A percentile compares a stretch with the other conserved stretches of the same genome.
Conservation (phyloP, 2,888 invertebrate species). For the Leptinotarsa juncta region DNA sequence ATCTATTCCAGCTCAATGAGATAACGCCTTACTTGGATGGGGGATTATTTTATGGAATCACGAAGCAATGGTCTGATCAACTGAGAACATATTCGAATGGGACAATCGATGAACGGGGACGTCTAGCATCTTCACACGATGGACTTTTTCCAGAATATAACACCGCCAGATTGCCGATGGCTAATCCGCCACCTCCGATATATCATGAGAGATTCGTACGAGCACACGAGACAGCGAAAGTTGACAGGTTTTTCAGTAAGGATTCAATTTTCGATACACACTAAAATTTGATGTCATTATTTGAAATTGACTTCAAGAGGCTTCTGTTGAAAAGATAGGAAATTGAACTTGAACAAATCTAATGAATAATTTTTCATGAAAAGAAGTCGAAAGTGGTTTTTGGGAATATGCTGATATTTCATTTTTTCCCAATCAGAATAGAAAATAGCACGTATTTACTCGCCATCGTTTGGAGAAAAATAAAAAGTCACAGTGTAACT, state of each 20-base stretch:
- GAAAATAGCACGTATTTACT: too few relatives aligned
- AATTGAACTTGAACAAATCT: too few relatives aligned
- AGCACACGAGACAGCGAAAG: slow-evolving; percentile 64
- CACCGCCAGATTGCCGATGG: slow-evolving; percentile 68
- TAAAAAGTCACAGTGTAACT: too few relatives aligned
- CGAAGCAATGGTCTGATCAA: slow-evolving; percentile 71
- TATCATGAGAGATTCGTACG: slow-evolving; percentile 63
- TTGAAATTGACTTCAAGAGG: too few relatives aligned
- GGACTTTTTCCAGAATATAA: slow-evolving; percentile 69
- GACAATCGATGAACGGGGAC: slow-evolving; percentile 64
- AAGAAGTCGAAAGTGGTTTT: too few relatives aligned
- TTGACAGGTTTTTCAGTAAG: slow-evolving; percentile 70
- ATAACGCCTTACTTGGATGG: slow-evolving; percentile 74
- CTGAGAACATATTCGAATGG: slow-evolving; percentile 67
- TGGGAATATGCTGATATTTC: too few relatives aligned
- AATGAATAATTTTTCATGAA: too few relatives aligned
- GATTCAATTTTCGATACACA: slow-evolving; percentile 34
- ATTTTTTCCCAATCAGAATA: too few relatives aligned
- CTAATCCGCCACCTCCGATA: slow-evolving; percentile 71
- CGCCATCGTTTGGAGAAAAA: too few relatives aligned
- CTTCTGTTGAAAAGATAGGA: too few relatives aligned
- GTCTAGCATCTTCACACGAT: slow-evolving; percentile 64
- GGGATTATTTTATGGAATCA: slow-evolving; percentile 71
- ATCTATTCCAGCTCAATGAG: slow-evolving; percentile 68
- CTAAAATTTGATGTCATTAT: background rate